Base-by-base conservation (phyloP, 2,113 vertebrate genomes). In the Pelodiscus sinensis region DNA sequence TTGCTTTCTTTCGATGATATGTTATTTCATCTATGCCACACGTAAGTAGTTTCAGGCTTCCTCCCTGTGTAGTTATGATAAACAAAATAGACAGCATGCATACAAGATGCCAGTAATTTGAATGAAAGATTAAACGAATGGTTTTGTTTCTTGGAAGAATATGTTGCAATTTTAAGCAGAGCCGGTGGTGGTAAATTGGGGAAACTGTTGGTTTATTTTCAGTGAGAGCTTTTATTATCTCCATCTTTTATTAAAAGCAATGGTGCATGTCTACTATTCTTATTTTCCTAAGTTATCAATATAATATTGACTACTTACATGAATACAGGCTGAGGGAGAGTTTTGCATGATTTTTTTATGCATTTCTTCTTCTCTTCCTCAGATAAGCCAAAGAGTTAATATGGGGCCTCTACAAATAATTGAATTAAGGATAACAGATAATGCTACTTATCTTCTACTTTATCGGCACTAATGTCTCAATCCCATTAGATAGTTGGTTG, bases 1-100 rank as follows among this genome's bases (percentile, higher is more conserved):
- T 97, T 96, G 95, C 80, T 95, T 97, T 92, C 92, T 91, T 87
- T 87, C 93, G 97, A 94, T 97, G 95, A 97, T 97, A 96, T 86
- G 81, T 97, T 97, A 97, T 97, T 98, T 97, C 92, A 95, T 97
- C 96, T 95, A 84, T 80, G 87, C 54, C 51, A 73, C 82, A 57
- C 2, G 91, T 84, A 94, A 44, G 94, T 75, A 89, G 86, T 95
- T 90, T 85, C 94, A 82, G 82, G 68, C 62, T 89, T 94, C 84
- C 83, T 90, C 79, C 87, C 81, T 87, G 50, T 82, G 54, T 85
- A 94, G 94, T 90, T 95, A 81, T 62, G 89, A 91, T 96, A 97
- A 97, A 95, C 85, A 94, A 90, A 95, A 91, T 95, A 94, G 94
- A 90, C 96, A 90, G 94, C 92, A 93, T 88, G 81, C 91, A 86